A percentile compares a stretch with the other conserved stretches of the same genome.
These are phyloP conservation scores for Mythimna pallens DNA, from an alignment of 2,888 invertebrate species.

Conservation along the genomic window DNA sequence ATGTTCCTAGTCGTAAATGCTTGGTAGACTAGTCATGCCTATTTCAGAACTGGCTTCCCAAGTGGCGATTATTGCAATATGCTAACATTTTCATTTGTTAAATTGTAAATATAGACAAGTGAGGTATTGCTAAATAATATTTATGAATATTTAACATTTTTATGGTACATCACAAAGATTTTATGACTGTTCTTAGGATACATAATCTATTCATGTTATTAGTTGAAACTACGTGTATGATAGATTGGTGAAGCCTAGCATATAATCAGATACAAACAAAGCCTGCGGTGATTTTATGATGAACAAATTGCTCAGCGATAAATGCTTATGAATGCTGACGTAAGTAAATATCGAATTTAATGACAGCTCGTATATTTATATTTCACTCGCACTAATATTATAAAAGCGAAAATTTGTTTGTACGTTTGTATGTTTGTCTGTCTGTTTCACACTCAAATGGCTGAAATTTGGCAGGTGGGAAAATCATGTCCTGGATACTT, in stretches of 20 bases:
- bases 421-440: too few species aligned
- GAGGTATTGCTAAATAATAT: neutral
- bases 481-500: too few species aligned
- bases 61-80: constrained; percentile 1
- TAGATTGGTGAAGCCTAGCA: neutral
- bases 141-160: constrained; percentile 5
- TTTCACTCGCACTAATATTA: too few species aligned
- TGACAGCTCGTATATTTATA: neutral
- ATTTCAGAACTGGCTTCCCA: constrained; percentile 1
- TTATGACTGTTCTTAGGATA: constrained; percentile 9
- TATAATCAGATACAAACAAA: constrained; percentile 24
- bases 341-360: constrained; percentile 6
- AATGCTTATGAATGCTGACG: constrained; percentile 3
- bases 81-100: constrained; percentile 12
- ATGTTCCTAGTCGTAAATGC: neutral
- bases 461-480: too few species aligned
- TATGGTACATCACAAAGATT: constrained; percentile 23
- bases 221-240: constrained; percentile 6
- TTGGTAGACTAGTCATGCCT: neutral
- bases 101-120: constrained; percentile 1
- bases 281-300: neutral
- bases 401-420: too few species aligned
- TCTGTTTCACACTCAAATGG: too few species aligned
- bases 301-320: constrained; percentile 37
- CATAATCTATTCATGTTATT: constrained; percentile 20